Evolutionary conservation across 2,888 invertebrate genomes (phyloP).

Genomic region (Scotopteryx bipunctaria): DNA sequence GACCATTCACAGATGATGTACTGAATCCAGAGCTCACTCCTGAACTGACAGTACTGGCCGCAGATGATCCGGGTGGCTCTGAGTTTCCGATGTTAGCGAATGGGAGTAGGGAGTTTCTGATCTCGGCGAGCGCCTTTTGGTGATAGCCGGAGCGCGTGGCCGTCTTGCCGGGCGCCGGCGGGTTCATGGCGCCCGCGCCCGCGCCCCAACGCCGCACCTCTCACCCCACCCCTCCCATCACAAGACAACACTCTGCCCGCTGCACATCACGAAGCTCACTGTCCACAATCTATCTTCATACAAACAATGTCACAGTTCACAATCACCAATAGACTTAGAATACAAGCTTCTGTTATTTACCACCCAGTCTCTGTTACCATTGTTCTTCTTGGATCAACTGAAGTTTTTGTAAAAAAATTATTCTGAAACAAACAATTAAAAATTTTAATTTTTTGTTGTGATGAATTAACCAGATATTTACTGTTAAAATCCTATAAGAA

Average conservation of each 20-base stretch:
- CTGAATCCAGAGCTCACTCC: constrained; percentile 85
- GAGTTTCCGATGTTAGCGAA: constrained; percentile 87
- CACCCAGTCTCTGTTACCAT: constrained; percentile 35
- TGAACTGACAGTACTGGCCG: constrained; percentile 88
- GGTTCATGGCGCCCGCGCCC: constrained; percentile 85
- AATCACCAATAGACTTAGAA: constrained; percentile 16
- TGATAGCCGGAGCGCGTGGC: constrained; percentile 91
- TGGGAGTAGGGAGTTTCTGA: constrained; percentile 91
- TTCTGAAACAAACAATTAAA: constrained; percentile 18
- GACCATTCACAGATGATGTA: constrained; percentile 81
- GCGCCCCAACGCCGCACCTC: constrained; percentile 80
- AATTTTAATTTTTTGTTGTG: background rate
- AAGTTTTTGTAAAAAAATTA: background rate
- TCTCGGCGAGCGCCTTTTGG: constrained; percentile 94
- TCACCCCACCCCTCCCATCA: constrained; percentile 82
- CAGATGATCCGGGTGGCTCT: constrained; percentile 87
- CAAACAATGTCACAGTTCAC: constrained; percentile 37
- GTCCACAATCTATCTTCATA: constrained; percentile 51
- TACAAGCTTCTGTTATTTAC: constrained; percentile 32
- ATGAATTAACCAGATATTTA: background rate
- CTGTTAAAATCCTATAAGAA: constrained; percentile 6
- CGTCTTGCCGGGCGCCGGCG: constrained; percentile 85
- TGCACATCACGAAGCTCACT: constrained; percentile 58
- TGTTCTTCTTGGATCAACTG: constrained; percentile 7
- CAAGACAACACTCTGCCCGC: constrained; percentile 63